Evolutionary conservation across 2,113 vertebrate species (phyloP), one percentile per base, ranked within the genome.

Genomic region (Gobius niger): DNA sequence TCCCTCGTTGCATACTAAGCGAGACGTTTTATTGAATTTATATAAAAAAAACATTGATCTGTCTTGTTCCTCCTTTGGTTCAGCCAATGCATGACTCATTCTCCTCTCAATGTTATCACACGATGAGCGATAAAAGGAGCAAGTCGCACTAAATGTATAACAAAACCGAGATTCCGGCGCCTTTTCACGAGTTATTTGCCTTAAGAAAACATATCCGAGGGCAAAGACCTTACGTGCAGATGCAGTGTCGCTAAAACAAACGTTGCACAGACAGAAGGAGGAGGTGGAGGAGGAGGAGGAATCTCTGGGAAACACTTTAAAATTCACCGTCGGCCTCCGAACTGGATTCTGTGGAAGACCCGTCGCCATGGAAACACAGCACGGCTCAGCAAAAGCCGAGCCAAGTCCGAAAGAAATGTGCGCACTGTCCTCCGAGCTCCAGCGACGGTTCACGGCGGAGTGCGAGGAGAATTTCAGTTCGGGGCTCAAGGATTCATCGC

Each of bases 331-430:
- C 81, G 68, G 82, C 89, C 86, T 83, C 85, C 78, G 68, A 49
- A 75, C 73, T 76, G 79, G 87, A 88, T 82, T 84, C 83, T 86
- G 84, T 88, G 81, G 75, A 72, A 81, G 80, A 82, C 76, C 49
- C 11, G 90, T 90, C 63, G 81, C 76, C 90, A 92, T 85, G 82
- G 92, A 89, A 91, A 92, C 91, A 76, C 63, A 24, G 80, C 75
- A 75, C 87, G 73, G 76, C 76, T 24, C 49, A 68, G 76, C 24
- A 4, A 34, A 34, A 19, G 49, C 85, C 64, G 52, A 47, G 59
- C 13, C 57, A 60, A 60, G 14, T 9, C 34, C 15, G 34, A 73
- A 34, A 77, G 67, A 78, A 24, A 54, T n/a, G 46, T 40, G 2
- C 3, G 24, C n/a, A 60, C 40, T 47, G 61, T 10, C 42, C 61